These are phyloP conservation scores for Netelia virgata DNA, from an alignment of 2,888 invertebrate genomes.

Conservation along the genomic window DNA sequence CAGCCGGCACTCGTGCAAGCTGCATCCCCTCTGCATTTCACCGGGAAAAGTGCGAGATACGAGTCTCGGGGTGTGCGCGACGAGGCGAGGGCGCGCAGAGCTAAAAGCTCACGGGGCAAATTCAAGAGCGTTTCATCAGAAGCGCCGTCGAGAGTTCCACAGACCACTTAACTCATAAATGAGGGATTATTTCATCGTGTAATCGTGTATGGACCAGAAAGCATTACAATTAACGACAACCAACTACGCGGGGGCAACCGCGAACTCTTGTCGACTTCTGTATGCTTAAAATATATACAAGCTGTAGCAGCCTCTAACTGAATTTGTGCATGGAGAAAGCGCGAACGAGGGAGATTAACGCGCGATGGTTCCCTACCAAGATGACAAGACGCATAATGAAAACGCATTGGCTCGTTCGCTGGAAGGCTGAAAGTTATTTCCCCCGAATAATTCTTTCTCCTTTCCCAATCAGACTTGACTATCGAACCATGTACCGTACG, in stretches of 20 bases:
- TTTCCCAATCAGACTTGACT: not conserved
- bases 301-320: not conserved
- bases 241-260: conserved; percentile 75
- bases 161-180: conserved; percentile 84
- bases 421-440: not conserved
- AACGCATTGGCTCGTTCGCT: not conserved
- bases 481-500: too few species aligned
- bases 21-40: conserved; percentile 33
- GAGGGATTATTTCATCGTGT: conserved; percentile 84
- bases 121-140: conserved; percentile 83
- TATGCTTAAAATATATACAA: not conserved
- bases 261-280: conserved; percentile 57
- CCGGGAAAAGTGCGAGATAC: conserved; percentile 29
- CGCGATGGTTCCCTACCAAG: not conserved
- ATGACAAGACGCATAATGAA: not conserved
- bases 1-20: conserved; percentile 57
- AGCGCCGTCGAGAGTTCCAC: conserved; percentile 83
- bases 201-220: conserved; percentile 83
- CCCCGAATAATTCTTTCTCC: not conserved
- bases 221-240: conserved; percentile 84
- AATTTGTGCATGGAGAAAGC: conserved; percentile 1
- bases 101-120: conserved; percentile 13
- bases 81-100: not conserved
- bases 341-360: conserved; percentile 8
- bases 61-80: conserved; percentile 69